Base-by-base conservation (phyloP, 2,113 vertebrate species). In the Romanogobio albipinnatus region DNA sequence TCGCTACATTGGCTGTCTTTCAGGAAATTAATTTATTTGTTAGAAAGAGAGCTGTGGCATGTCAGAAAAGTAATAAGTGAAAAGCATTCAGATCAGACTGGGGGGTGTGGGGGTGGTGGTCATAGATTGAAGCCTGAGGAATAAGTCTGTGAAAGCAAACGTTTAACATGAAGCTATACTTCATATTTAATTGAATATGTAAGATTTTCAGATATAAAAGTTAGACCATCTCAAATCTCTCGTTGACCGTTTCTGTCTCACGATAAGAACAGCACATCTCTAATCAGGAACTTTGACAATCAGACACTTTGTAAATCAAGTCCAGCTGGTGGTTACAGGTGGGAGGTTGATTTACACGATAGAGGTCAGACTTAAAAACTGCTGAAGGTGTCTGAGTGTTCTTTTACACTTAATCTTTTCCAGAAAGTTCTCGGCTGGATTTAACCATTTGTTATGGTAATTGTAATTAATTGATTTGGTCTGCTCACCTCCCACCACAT, bases 41-140 rank as follows among this genome's bases (percentile, higher is more conserved):
- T 80, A 71, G 87, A 89, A 80, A 76, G 85, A 90, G 89, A 89
- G 88, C 64, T 61, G 82, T 81, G 59, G 47, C 84, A 47, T 91
- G 86, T 90, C 87, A 90, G 85, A 66, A 84, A 84, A 68, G 88
- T 83, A 91, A 90, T 90, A 87, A 90, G 91, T 87, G 86, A 91
- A 83, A 76, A 64, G 22, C 64, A 24, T 83, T 2, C 64, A 49
- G 84, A 79, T 77, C 51, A 47, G 77, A 83, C 59, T 71, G 53
- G 88, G 77, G 84, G 47, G 86, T 43, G 53, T 86, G 9, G 24
- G 9, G 10, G 14, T 19, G n/a, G n/a, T 14, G 47, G 19, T 36
- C 6, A 19, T 79, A 79, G 36, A 80, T 26, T 53, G 24, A 10
- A 53, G 62, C 79, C 61, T 33, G 79, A 68, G 45, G 62, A 47